These are phyloP conservation scores for Dendroctonus valens DNA, from an alignment of 1,140 invertebrate genomes.

Conservation along the genomic window DNA sequence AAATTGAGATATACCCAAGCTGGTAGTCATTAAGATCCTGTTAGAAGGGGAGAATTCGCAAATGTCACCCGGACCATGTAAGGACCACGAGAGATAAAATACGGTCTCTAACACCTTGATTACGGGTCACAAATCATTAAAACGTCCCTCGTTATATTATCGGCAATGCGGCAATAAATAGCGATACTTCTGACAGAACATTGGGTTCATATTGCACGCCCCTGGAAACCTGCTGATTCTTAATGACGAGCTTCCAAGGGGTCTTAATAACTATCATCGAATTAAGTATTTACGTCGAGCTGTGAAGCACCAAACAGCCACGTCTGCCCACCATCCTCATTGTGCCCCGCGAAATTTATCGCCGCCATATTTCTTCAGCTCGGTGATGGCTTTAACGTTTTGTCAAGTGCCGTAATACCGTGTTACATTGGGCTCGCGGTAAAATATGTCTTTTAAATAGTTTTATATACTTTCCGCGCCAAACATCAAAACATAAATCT, in stretches of 20 bases:
- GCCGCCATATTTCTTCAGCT: conserved; percentile 24
- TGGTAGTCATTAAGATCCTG: too few species aligned
- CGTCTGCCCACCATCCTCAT: conserved; percentile 23
- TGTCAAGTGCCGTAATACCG: conserved; percentile 24
- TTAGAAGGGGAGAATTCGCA: too few species aligned
- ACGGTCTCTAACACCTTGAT: background rate
- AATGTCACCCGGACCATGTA: too few species aligned
- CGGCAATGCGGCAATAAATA: conserved; percentile 7
- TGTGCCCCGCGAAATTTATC: conserved; percentile 25
- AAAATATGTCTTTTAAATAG: conserved; percentile 30
- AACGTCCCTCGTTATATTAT: background rate
- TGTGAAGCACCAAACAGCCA: conserved; percentile 5
- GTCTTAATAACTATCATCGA: conserved; percentile 25
- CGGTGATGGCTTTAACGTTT: conserved; percentile 30
- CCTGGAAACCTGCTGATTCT: conserved; percentile 23
- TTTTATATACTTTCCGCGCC: conserved; percentile 16
- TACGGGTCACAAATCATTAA: background rate
- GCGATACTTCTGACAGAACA: conserved; percentile 1
- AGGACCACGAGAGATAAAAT: too few species aligned
- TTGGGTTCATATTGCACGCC: conserved; percentile 1
- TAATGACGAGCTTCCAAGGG: conserved; percentile 19
- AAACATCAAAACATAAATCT: conserved; percentile 17
- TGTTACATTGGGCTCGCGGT: conserved; percentile 19
- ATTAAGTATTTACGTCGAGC: conserved; percentile 25
- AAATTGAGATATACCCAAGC: too few species aligned